Evolutionary conservation across 2,113 vertebrate genomes (phyloP).

Genomic region (Pipa parva): DNA sequence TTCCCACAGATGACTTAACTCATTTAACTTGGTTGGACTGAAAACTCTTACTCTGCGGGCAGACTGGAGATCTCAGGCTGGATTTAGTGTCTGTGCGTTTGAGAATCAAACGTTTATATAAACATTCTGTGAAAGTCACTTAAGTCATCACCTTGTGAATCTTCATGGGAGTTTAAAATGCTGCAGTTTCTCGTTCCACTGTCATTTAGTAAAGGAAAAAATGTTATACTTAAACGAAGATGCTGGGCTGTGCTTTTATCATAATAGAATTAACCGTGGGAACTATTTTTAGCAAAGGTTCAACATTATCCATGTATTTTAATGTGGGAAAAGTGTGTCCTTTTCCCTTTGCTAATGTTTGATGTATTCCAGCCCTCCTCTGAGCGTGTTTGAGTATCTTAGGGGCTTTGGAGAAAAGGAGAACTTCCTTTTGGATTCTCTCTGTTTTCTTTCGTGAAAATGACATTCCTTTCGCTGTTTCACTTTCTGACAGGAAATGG

Average conservation of each 20-base stretch:
- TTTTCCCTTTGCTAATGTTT: constrained; percentile 93
- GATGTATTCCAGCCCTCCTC: constrained; percentile 95
- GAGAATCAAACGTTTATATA: constrained; percentile 26
- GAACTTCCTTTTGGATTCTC: constrained; percentile 97
- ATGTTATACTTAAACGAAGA: constrained; percentile 68
- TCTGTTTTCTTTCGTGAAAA: constrained; percentile 99
- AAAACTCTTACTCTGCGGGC: neutral
- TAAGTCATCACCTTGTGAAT: constrained; percentile 38
- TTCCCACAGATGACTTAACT: too few species aligned
- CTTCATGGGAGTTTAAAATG: constrained; percentile 50
- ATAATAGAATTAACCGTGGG: constrained; percentile 82
- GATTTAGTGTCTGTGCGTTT: neutral
- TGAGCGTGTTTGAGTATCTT: constrained; percentile 79
- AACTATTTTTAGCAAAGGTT: constrained; percentile 96
- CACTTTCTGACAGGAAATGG: constrained; percentile 98
- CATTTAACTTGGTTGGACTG: too few species aligned
- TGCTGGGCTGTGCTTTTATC: constrained; percentile 64
- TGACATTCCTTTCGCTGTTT: constrained; percentile 99
- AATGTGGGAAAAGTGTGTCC: constrained; percentile 99
- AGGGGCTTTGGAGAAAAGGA: constrained; percentile 86
- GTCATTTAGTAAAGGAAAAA: constrained; percentile 57
- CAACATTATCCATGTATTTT: constrained; percentile 94
- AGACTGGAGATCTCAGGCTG: neutral
- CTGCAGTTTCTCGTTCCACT: constrained; percentile 52
- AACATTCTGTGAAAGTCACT: constrained; percentile 53